A percentile compares a stretch with the other conserved stretches of the same genome.
These are phyloP conservation scores for Apodemus sylvaticus DNA, from an alignment of 2,113 vertebrate genomes.

Conservation along the genomic window DNA sequence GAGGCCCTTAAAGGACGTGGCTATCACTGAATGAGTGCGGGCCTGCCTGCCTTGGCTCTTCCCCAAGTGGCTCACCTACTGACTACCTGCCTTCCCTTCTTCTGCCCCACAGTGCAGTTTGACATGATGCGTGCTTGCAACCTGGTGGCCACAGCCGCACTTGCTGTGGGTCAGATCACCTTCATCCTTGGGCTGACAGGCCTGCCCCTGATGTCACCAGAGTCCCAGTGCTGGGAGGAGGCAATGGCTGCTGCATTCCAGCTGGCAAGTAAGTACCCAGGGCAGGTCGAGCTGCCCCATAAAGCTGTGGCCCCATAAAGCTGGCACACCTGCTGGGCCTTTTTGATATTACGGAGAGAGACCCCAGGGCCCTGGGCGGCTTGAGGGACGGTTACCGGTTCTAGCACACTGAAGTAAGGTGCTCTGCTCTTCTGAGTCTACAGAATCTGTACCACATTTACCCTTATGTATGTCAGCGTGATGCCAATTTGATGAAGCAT, in stretches of 20 bases:
- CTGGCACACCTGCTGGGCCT: too few species aligned
- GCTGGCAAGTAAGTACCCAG: slow-evolving; percentile 94
- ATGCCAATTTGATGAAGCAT: rapidly evolving
- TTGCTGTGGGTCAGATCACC: slow-evolving; percentile 95
- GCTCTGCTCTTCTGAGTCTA: neutral
- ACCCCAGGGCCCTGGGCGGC: neutral
- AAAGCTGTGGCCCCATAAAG: too few species aligned
- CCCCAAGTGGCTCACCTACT: neutral
- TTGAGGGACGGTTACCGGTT: neutral
- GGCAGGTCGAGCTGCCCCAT: neutral
- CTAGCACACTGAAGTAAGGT: neutral
- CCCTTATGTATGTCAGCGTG: too few species aligned
- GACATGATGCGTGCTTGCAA: slow-evolving; percentile 99
- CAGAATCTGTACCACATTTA: neutral
- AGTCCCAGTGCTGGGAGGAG: slow-evolving; percentile 99
- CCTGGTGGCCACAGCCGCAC: slow-evolving; percentile 95
- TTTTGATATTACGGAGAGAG: neutral
- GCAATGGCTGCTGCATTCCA: slow-evolving; percentile 98
- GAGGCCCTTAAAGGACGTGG: neutral
- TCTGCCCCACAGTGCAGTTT: slow-evolving; percentile 92
- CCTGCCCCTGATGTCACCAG: slow-evolving; percentile 91
- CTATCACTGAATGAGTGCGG: neutral
- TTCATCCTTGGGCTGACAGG: slow-evolving; percentile 94
- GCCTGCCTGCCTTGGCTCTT: neutral
- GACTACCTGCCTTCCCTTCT: slow-evolving; percentile 26